Evolutionary conservation across 2,113 vertebrate species (phyloP).

Genomic region (Psilopsiagon aurifrons): DNA sequence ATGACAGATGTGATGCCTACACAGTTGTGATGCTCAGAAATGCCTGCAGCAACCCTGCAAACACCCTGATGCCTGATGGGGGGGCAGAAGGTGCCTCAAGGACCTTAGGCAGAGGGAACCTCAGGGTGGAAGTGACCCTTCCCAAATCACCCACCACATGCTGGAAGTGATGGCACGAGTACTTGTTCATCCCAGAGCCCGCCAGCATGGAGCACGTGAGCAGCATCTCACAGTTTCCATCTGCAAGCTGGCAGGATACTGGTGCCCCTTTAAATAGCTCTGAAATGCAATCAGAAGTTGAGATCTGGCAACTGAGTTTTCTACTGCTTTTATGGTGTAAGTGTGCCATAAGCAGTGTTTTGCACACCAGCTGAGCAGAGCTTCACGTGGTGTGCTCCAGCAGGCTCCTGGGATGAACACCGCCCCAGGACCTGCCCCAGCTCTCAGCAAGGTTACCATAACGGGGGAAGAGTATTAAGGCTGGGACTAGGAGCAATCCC

Average conservation of each 20-base stretch:
- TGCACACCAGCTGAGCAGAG: neutral
- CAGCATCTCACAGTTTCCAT: neutral
- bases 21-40: neutral
- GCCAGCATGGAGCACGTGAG: fast-evolving
- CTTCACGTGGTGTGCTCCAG: neutral
- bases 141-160: neutral
- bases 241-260: neutral
- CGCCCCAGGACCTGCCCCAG: neutral
- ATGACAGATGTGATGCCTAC: fast-evolving
- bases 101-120: neutral
- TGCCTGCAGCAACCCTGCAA: neutral
- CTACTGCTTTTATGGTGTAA: neutral
- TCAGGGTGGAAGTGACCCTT: neutral
- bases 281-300: neutral
- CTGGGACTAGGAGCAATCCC: neutral
- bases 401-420: neutral
- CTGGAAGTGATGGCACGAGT: neutral
- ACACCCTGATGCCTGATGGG: neutral
- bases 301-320: neutral
- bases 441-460: neutral
- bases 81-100: neutral
- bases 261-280: neutral
- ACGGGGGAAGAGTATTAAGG: neutral
- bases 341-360: neutral
- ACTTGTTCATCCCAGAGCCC: neutral